A percentile compares a stretch with the other conserved stretches of the same genome.
Evolutionary conservation across 30 jellyfish, hydroid and myxozoan genomes (phyloP).

Genomic region (Aurelia aurita complex sp. Pacific): DNA sequence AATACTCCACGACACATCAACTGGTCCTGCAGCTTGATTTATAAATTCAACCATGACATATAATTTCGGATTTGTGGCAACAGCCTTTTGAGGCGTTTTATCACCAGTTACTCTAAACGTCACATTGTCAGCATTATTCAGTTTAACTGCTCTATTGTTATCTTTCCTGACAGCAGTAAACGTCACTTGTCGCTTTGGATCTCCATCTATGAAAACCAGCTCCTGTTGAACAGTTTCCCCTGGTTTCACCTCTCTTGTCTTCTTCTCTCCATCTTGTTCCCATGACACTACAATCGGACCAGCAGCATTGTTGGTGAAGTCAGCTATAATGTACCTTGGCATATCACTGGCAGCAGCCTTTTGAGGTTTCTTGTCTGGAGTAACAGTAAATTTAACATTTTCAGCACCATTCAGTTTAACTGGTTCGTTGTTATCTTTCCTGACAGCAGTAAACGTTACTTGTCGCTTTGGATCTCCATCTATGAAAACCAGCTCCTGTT

Average conservation of each 20-base stretch:
- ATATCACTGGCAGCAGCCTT: slow-evolving; percentile 9
- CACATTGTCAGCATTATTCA: slow-evolving; percentile 24
- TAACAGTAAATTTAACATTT: slow-evolving; percentile 6
- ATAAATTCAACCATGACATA: neutral
- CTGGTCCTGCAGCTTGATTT: neutral
- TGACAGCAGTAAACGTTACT: slow-evolving; percentile 25
- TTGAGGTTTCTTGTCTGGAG: slow-evolving; percentile 14
- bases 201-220: slow-evolving; percentile 19
- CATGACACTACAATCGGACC: slow-evolving; percentile 24
- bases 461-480: slow-evolving; percentile 12
- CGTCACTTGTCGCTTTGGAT: neutral
- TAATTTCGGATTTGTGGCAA: slow-evolving; percentile 3
- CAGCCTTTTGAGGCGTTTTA: slow-evolving; percentile 10
- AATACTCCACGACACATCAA: neutral
- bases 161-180: slow-evolving; percentile 25
- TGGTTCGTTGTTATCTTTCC: slow-evolving; percentile 32
- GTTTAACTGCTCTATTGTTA: neutral
- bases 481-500: neutral
- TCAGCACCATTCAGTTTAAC: slow-evolving; percentile 23
- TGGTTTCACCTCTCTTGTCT: slow-evolving; percentile 3
- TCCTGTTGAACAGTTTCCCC: slow-evolving; percentile 5
- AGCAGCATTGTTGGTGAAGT: slow-evolving; percentile 32
- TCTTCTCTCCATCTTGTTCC: slow-evolving; percentile 13
- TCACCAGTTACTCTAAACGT: slow-evolving; percentile 14
- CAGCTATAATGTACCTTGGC: slow-evolving; percentile 39